These are phyloP conservation scores for Sthenelais limicola DNA, from an alignment of 2,888 invertebrate species.

Conservation along the genomic window DNA sequence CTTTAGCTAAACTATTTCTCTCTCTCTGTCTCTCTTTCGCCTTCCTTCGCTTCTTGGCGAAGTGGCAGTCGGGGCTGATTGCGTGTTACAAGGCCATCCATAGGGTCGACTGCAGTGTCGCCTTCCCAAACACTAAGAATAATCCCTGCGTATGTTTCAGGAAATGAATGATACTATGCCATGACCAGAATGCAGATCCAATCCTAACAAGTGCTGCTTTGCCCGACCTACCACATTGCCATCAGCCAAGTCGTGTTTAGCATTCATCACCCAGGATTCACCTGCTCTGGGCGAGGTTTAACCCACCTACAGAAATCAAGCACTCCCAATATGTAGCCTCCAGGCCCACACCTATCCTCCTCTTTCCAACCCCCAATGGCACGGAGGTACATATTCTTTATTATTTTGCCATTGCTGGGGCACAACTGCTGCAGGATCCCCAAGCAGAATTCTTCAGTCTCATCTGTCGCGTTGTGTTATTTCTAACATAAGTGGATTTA, in stretches of 20 bases:
- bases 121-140: not conserved
- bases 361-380: not conserved
- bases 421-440: too few relatives aligned
- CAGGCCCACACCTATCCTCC: conserved; percentile 1
- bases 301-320: too few relatives aligned
- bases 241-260: conserved; percentile 16
- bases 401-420: too few relatives aligned
- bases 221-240: not conserved
- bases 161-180: conserved; percentile 20
- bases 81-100: conserved; percentile 2
- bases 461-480: too few relatives aligned
- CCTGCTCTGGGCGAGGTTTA: conserved; percentile 23
- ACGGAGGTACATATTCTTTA: too few relatives aligned
- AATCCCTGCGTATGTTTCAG: not conserved
- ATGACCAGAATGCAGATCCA: not conserved
- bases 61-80: too few relatives aligned
- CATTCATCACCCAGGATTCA: conserved; percentile 21
- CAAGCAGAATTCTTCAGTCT: too few relatives aligned
- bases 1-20: too few relatives aligned
- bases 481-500: too few relatives aligned
- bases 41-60: too few relatives aligned
- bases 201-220: not conserved
- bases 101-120: not conserved
- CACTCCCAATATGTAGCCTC: too few relatives aligned
- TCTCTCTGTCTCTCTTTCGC: too few relatives aligned